These are phyloP conservation scores for Plectropomus leopardus DNA, from an alignment of 2,113 vertebrate genomes.

Conservation along the genomic window DNA sequence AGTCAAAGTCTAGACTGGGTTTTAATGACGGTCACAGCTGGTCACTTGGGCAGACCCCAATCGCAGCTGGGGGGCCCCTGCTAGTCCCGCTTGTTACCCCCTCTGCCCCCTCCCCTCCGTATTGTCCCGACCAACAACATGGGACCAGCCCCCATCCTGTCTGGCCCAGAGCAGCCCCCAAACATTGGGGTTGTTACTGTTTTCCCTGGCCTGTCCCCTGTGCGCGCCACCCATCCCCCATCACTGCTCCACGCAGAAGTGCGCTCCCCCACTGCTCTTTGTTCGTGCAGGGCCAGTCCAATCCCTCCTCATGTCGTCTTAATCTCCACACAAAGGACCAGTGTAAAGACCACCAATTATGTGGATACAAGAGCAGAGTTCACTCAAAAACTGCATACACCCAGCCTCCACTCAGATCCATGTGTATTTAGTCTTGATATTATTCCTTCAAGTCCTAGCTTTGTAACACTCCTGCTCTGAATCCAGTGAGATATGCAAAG, in stretches of 20 bases:
- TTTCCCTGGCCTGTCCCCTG: conserved; percentile 52
- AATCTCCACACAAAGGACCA: conserved; percentile 88
- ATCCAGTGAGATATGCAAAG: conserved; percentile 39
- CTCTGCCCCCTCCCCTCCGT: conserved; percentile 29
- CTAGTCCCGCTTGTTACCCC: conserved; percentile 33
- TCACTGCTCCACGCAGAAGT: conserved; percentile 46
- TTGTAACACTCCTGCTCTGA: conserved; percentile 49
- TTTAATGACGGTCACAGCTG: conserved; percentile 84
- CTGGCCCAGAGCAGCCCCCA: conserved; percentile 62
- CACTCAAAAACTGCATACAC: conserved; percentile 57
- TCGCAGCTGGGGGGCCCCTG: conserved; percentile 69
- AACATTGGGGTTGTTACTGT: conserved; percentile 66
- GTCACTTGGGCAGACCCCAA: conserved; percentile 71
- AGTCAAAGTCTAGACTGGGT: conserved; percentile 87
- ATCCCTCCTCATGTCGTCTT: conserved; percentile 85
- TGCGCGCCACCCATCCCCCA: conserved; percentile 61
- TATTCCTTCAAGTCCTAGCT: conserved; percentile 38
- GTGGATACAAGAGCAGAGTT: conserved; percentile 78
- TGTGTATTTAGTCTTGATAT: conserved; percentile 42
- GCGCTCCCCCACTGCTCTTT: conserved; percentile 76
- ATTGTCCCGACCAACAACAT: conserved; percentile 65
- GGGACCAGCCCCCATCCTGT: conserved; percentile 69
- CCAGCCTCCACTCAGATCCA: conserved; percentile 20
- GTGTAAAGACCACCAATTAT: conserved; percentile 86
- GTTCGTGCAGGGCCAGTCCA: conserved; percentile 77